Conservation (phyloP, 2,888 invertebrate genomes). For the Erebia epiphron region DNA sequence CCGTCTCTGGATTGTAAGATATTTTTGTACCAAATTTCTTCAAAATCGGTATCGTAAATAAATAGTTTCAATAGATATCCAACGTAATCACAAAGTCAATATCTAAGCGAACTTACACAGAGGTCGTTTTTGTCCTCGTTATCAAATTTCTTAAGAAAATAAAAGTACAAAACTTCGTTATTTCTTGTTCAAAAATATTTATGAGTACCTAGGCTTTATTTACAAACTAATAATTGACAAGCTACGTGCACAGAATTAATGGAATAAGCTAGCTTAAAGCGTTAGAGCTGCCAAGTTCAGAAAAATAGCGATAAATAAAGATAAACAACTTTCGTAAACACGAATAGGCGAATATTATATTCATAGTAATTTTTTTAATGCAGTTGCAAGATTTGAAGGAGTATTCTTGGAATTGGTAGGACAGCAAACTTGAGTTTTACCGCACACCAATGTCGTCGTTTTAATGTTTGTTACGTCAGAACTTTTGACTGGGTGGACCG, state of each 20-base stretch:
- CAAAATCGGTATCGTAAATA: too few species aligned
- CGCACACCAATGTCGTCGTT: too few species aligned
- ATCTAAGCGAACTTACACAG: too few species aligned
- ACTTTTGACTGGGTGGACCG: too few species aligned
- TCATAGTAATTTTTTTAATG: background rate
- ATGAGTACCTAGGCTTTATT: background rate
- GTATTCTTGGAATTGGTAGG: too few species aligned
- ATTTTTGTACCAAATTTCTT: too few species aligned
- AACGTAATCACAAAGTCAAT: too few species aligned
- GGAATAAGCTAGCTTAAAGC: background rate
- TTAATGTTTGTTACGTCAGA: too few species aligned
- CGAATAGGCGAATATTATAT: background rate
- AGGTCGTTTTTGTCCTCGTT: background rate
- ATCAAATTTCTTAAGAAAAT: background rate
- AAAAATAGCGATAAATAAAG: slow-evolving; percentile 3
- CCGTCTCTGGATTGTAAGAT: too few species aligned
- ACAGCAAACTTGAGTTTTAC: too few species aligned
- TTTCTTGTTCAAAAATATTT: background rate
- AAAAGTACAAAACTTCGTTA: background rate
- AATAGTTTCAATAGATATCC: background rate
- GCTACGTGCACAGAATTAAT: background rate
- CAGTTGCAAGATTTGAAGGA: too few species aligned
- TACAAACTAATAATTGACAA: slow-evolving; percentile 8
- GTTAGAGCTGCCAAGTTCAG: slow-evolving; percentile 9
- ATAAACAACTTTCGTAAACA: slow-evolving; percentile 5